Evolutionary conservation across 1,140 invertebrate species (phyloP), one percentile per base, ranked within the genome.

Genomic region (Macrobrachium rosenbergii): DNA sequence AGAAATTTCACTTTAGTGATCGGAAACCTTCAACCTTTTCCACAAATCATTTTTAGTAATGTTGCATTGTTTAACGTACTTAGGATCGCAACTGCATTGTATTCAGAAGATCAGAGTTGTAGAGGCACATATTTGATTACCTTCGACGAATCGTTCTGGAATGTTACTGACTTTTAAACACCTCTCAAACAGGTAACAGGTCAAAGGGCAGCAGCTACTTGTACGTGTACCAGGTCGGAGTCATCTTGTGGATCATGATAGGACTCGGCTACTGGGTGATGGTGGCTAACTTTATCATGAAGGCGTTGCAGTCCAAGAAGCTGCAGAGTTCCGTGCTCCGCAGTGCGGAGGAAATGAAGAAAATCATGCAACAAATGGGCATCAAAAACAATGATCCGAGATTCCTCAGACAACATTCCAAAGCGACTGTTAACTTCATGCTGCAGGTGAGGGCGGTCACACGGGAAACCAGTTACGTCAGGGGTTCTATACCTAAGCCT

Each of bases 251-350:
- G 97, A 97, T 98, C 63, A 96, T 97, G 72, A 96, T 97, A 90
- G 97, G 97, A 2, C 92, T 98, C 83, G 97, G 97, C 0, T 98
- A 98, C 91, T 94, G 98, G 72, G 94, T 97, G 19, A 98, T 98
- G 97, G 95, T 98, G 69, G 94, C 98, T 88, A 96, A 96, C 37
- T 97, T 97, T 91, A 96, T 98, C 84, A 95, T 95, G 0, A 92
- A 94, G 88, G 95, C 94, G 16, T 93, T 95, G 92, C 87, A 84
- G 82, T 91, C 90, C 67, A 90, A 90, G 72, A 76, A 72, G 28
- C 79, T 90, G 7, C 86, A 81, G 28, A 78, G 59, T 2, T 89
- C 84, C 73, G 76, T 87, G n/a, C 76, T 82, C 6, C 84, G 83
- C n/a, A 85, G 88, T 37, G 89, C 89, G n/a, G 88, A 89, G 52